Evolutionary conservation across 64 coral and sea anemone species (phyloP).

Genomic region (Cladopsammia gracilis): DNA sequence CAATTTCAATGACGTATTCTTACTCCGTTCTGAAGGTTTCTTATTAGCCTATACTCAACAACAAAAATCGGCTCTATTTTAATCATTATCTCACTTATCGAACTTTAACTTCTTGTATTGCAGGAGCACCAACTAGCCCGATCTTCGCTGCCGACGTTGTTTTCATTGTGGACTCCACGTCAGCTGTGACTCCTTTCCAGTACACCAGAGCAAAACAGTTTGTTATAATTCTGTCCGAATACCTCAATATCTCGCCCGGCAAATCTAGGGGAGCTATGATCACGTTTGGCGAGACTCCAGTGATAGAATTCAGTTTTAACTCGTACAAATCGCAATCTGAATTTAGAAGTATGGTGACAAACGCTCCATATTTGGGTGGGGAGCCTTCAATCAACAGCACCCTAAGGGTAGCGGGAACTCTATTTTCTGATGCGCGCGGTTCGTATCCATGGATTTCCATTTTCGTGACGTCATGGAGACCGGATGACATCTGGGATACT

Average conservation of each 20-base stretch:
- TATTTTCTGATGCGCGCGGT: slow-evolving; percentile 49
- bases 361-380: slow-evolving; percentile 46
- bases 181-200: slow-evolving; percentile 38
- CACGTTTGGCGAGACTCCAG: slow-evolving; percentile 60
- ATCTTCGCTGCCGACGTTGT: slow-evolving; percentile 66
- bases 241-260: slow-evolving; percentile 46
- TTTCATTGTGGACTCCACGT: slow-evolving; percentile 79
- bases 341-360: slow-evolving; percentile 40
- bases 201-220: slow-evolving; percentile 58
- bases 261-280: slow-evolving; percentile 71
- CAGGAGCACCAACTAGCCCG: slow-evolving; percentile 43
- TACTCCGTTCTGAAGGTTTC: too few relatives aligned
- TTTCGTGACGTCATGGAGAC: slow-evolving; percentile 68
- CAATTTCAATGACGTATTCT: too few relatives aligned
- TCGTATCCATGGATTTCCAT: slow-evolving; percentile 64
- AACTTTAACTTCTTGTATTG: not conserved
- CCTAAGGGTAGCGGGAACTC: slow-evolving; percentile 46
- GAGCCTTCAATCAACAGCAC: slow-evolving; percentile 62
- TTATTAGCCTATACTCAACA: too few relatives aligned
- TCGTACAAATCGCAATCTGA: slow-evolving; percentile 44
- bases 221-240: slow-evolving; percentile 64
- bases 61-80: too few relatives aligned
- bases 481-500: not conserved
- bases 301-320: slow-evolving; percentile 47
- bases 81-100: too few relatives aligned